Conservation (phyloP, 2,888 invertebrate genomes). For the Lasioglossum figueresi region DNA sequence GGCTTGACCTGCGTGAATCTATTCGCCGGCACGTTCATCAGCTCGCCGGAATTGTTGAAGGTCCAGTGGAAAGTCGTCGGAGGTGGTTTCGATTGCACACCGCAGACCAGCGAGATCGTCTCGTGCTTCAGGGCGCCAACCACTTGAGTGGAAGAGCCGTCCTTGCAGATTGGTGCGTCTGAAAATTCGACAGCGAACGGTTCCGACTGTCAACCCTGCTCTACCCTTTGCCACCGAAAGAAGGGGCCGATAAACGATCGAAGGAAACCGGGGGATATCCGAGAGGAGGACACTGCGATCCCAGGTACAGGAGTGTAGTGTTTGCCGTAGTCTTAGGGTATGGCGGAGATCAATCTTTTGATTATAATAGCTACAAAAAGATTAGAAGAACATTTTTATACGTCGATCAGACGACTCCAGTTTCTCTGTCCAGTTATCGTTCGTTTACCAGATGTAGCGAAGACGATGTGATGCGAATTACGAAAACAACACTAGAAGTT, state of each 20-base stretch:
- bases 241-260: not conserved
- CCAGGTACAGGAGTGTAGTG: not conserved
- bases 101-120: conserved; percentile 92
- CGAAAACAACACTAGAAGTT: too few relatives aligned
- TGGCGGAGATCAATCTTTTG: not conserved
- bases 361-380: not conserved
- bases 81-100: conserved; percentile 94
- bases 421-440: too few relatives aligned
- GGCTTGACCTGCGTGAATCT: conserved; percentile 84
- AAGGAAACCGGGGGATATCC: not conserved
- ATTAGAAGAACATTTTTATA: too few relatives aligned
- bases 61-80: conserved; percentile 95
- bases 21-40: conserved; percentile 90
- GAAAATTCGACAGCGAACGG: conserved; percentile 46
- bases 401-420: too few relatives aligned
- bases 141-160: conserved; percentile 90
- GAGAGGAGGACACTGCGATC: not conserved
- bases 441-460: too few relatives aligned
- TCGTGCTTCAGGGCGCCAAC: conserved; percentile 95
- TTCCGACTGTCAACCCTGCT: conserved; percentile 8
- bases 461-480: too few relatives aligned
- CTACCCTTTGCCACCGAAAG: not conserved
- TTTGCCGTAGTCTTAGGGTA: not conserved
- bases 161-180: conserved; percentile 80
- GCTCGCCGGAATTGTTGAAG: conserved; percentile 95